Evolutionary conservation across 30 jellyfish, hydroid and myxozoan species (phyloP).

Genomic region (Morbakka virulenta): DNA sequence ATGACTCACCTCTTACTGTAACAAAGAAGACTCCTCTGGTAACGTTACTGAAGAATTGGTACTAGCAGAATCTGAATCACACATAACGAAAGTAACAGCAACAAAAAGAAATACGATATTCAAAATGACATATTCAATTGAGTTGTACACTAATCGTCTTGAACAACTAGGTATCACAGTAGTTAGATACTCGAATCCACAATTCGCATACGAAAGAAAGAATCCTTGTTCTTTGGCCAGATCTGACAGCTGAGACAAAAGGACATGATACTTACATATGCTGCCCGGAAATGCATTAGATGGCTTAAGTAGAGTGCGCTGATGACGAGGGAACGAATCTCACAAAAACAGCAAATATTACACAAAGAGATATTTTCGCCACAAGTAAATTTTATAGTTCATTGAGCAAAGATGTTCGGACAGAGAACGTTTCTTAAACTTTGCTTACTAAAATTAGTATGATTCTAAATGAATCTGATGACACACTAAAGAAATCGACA

Average conservation of each 20-base stretch:
- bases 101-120: slow-evolving; percentile 9
- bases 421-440: slow-evolving; percentile 29
- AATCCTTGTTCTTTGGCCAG: slow-evolving; percentile 34
- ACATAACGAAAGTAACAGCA: slow-evolving; percentile 29
- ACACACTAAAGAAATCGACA: slow-evolving; percentile 12
- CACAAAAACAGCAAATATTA: slow-evolving; percentile 25
- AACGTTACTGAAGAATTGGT: too few relatives aligned
- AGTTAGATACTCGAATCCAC: slow-evolving; percentile 13
- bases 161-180: slow-evolving; percentile 30
- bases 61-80: slow-evolving; percentile 6
- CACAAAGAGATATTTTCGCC: slow-evolving; percentile 19
- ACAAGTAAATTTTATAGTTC: slow-evolving; percentile 22
- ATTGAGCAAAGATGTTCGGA: slow-evolving; percentile 22
- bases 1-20: too few relatives aligned
- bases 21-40: too few relatives aligned
- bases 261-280: slow-evolving; percentile 29
- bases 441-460: slow-evolving; percentile 17
- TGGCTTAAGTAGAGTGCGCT: slow-evolving; percentile 33
- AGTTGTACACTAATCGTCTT: slow-evolving; percentile 24
- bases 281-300: slow-evolving; percentile 21
- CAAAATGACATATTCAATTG: slow-evolving; percentile 19
- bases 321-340: slow-evolving; percentile 39
- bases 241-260: slow-evolving; percentile 20
- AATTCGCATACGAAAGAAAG: slow-evolving; percentile 26
- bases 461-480: slow-evolving; percentile 13